Evolutionary conservation across 2,797 vertebrate genomes (phyloP), one percentile per base, ranked within the genome.

Genomic region (Anolis apletophallus): DNA sequence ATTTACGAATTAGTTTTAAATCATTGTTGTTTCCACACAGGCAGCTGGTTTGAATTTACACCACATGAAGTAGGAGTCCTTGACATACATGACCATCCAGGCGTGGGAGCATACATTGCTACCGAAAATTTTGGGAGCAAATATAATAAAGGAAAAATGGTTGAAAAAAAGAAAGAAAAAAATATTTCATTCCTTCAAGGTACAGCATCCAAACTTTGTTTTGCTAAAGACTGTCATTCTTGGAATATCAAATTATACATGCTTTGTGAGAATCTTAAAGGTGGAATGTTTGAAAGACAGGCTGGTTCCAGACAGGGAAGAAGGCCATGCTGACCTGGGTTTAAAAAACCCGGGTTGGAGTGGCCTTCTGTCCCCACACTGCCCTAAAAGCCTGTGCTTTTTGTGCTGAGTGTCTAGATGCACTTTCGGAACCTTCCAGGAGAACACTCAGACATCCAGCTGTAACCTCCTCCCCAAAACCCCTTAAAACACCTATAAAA

Each of bases 61-160:
- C 97, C 96, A 76, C 95, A 97, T 29, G 92, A 95, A 40, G 91
- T 88, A 14, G 97, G 97, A 36, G 97, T 96, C 84, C 91, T 95
- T 29, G 95, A 96, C 46, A 23, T 96, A 52, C 92, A 87, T 5
- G 97, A 97, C n/a, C 96, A 96, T 85, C 91, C 96, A 26, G 95
- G 95, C 54, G 26, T 95, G 36, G 92, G 86, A 6, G 64, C 95
- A 72, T 96, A 94, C 32, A 14, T 97, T 0, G 78, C 95, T 52
- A 95, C 93, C 0, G 90, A 94, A 29, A 34, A 90, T 1, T 83
- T 96, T 81, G 95, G 96, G 57, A 96, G 96, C 88, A 90, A 81
- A 29, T 97, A 96, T 40, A 14, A 93, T 17, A 68, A 29, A 0
- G 95, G 96, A 54, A 59, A 86, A 14, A 84, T 96, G 86, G n/a